These are phyloP conservation scores for Xiphophorus couchianus DNA, from an alignment of 2,113 vertebrate genomes.

Conservation along the genomic window DNA sequence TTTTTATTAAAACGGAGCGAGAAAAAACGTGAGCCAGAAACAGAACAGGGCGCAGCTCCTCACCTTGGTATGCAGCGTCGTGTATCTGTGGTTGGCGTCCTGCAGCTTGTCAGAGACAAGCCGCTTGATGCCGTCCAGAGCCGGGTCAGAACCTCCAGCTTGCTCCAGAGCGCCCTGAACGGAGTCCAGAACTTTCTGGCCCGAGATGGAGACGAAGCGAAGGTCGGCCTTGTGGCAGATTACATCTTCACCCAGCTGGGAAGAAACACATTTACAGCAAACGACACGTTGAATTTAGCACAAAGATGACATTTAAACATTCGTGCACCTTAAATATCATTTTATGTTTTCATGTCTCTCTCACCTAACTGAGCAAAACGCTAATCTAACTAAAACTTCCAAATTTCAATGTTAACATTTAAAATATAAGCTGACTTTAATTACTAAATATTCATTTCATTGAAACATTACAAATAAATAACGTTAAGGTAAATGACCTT, in stretches of 20 bases:
- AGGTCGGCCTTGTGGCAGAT: slow-evolving; percentile 98
- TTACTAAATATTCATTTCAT: too few species aligned
- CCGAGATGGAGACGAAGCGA: slow-evolving; percentile 94
- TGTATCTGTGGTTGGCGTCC: slow-evolving; percentile 87
- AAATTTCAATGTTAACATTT: too few species aligned
- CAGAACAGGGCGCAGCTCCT: neutral
- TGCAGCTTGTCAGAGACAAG: slow-evolving; percentile 88
- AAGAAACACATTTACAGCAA: neutral
- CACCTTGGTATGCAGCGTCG: slow-evolving; percentile 88
- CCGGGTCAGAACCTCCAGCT: slow-evolving; percentile 59
- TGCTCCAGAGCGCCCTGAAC: slow-evolving; percentile 75
- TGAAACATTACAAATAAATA: too few species aligned
- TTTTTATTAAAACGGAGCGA: neutral
- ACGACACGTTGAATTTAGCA: neutral
- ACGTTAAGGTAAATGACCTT: too few species aligned
- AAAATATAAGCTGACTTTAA: too few species aligned
- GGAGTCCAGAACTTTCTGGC: slow-evolving; percentile 92
- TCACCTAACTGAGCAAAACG: too few species aligned
- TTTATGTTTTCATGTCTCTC: too few species aligned
- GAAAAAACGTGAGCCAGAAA: neutral
- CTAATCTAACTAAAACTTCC: too few species aligned
- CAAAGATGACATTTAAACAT: neutral
- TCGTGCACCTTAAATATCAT: too few species aligned
- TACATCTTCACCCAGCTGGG: slow-evolving; percentile 89
- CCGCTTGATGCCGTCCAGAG: slow-evolving; percentile 72